phyloP scores from a whole-genome alignment of 1,140 invertebrate genomes.

The Drosophila triauraria region DNA sequence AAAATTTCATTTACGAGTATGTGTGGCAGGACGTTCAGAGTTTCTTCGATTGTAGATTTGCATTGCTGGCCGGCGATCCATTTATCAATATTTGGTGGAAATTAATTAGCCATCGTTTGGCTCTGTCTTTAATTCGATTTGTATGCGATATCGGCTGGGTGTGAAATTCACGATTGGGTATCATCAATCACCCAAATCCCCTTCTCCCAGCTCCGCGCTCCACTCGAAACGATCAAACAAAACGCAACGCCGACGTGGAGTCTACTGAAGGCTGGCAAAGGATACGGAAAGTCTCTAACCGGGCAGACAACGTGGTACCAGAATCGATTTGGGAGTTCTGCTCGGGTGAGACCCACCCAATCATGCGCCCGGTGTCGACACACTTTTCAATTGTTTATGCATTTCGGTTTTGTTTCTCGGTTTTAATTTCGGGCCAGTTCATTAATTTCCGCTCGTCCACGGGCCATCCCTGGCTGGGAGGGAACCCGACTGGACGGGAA shows the following conservation, averaged over 20 bases:
- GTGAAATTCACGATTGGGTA: slow-evolving; percentile 70
- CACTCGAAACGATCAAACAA: slow-evolving; percentile 71
- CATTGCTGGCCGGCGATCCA: slow-evolving; percentile 43
- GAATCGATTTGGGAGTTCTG: slow-evolving; percentile 15
- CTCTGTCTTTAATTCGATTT: slow-evolving; percentile 80
- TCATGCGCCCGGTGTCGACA: slow-evolving; percentile 50
- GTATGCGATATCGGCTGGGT: slow-evolving; percentile 73
- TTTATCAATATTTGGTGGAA: slow-evolving; percentile 74
- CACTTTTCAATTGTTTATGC: slow-evolving; percentile 79
- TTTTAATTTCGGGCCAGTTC: slow-evolving; percentile 60
- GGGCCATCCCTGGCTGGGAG: slow-evolving; percentile 2
- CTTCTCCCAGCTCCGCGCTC: slow-evolving; percentile 1
- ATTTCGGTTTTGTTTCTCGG: slow-evolving; percentile 55
- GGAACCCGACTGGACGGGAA: slow-evolving; percentile 8
- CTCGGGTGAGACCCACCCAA: slow-evolving; percentile 9
- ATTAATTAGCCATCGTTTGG: slow-evolving; percentile 66
- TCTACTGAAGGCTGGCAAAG: slow-evolving; percentile 52
- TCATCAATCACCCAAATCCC: slow-evolving; percentile 67
- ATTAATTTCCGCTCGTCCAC: slow-evolving; percentile 66
- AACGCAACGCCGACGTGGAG: slow-evolving; percentile 59
- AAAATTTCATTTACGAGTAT: too few relatives aligned
- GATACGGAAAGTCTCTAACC: slow-evolving; percentile 61
- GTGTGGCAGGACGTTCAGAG: not conserved
- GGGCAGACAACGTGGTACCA: slow-evolving; percentile 67
- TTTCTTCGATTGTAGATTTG: slow-evolving; percentile 47